Conservation (phyloP, 2,888 invertebrate genomes). For the Drosophila vallismaia region DNA sequence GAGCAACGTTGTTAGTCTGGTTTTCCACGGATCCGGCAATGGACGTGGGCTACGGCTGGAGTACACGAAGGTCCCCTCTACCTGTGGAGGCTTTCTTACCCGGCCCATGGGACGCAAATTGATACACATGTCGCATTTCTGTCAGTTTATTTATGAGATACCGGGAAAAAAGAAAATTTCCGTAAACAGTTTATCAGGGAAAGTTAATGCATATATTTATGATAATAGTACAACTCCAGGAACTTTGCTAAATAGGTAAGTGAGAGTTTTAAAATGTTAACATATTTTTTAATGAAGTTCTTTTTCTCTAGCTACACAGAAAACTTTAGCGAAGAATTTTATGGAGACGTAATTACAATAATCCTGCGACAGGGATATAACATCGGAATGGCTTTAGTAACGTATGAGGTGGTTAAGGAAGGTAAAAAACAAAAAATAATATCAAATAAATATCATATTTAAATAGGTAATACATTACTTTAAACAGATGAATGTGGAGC, state of each 20-base stretch:
- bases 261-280: no score
- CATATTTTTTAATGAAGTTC: no score
- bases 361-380: fast-evolving
- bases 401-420: not conserved
- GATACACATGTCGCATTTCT: slow-evolving; percentile 68
- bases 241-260: slow-evolving; percentile 18
- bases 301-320: not conserved
- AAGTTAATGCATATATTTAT: slow-evolving; percentile 9
- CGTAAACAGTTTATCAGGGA: fast-evolving
- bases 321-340: not conserved
- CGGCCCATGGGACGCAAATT: not conserved
- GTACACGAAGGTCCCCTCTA: slow-evolving; percentile 86
- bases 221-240: slow-evolving; percentile 57
- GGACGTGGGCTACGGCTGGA: slow-evolving; percentile 89
- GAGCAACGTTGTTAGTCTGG: slow-evolving; percentile 89
- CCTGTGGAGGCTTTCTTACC: slow-evolving; percentile 89
- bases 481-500: slow-evolving; percentile 88
- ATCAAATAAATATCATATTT: no score
- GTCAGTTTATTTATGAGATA: slow-evolving; percentile 88
- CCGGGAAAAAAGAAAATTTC: slow-evolving; percentile 86
- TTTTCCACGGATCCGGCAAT: slow-evolving; percentile 86
- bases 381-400: fast-evolving
- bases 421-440: not conserved
- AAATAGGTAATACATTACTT: not conserved
- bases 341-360: slow-evolving; percentile 52